Percentiles rank a stretch among this genome's conserved stretches.
phyloP scores from a whole-genome alignment of 2,888 invertebrate species.

The Cataglyphis cursor region DNA sequence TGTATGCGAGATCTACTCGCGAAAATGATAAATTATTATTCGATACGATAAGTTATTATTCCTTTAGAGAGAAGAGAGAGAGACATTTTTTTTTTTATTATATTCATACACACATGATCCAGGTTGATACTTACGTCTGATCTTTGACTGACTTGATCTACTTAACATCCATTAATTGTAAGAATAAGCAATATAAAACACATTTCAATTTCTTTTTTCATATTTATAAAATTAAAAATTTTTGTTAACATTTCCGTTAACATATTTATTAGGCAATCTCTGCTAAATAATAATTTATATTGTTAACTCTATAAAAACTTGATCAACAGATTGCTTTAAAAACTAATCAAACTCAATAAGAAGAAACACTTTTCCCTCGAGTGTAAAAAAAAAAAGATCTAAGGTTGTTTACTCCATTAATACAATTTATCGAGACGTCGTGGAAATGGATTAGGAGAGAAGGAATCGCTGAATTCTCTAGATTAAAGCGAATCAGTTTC shows the following conservation, averaged over 20 bases:
- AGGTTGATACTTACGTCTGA: constrained; percentile 6
- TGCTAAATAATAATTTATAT: neutral
- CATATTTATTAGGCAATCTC: neutral
- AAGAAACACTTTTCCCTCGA: neutral
- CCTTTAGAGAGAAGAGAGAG: neutral
- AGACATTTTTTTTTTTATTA: constrained; percentile 8
- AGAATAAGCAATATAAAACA: neutral
- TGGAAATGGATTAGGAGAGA: neutral
- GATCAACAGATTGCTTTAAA: neutral
- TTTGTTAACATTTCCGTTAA: neutral
- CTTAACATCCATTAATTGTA: neutral
- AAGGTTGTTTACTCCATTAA: neutral
- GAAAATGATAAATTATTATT: constrained; percentile 37
- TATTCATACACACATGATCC: neutral
- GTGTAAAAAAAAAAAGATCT: neutral
- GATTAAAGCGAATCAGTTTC: neutral
- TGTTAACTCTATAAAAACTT: neutral
- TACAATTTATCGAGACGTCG: neutral
- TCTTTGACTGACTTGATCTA: constrained; percentile 10
- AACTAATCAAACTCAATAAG: neutral
- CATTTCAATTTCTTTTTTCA: neutral
- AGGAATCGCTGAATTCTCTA: constrained; percentile 28
- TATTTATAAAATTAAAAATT: neutral
- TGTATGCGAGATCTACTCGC: neutral
- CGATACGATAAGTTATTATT: constrained; percentile 36